Conservation (phyloP, 2,113 vertebrate species). For the Thamnaconus septentrionalis region DNA sequence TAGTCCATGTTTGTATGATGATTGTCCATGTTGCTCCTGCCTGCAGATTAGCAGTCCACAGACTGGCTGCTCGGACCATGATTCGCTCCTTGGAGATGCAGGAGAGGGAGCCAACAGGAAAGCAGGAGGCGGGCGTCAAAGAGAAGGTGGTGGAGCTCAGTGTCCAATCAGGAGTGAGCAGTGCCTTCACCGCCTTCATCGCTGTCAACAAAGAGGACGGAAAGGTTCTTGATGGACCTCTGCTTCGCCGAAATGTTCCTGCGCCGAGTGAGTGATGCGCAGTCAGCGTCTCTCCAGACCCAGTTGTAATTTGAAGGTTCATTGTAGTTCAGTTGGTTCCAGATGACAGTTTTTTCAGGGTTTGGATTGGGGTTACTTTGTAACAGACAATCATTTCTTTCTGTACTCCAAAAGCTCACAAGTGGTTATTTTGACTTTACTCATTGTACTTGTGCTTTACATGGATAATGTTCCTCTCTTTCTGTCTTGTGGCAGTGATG, state of each 20-base stretch:
- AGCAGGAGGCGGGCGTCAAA: conserved; percentile 38
- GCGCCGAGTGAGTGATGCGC: conserved; percentile 27
- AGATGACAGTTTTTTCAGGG: too few relatives aligned
- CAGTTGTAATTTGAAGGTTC: not conserved
- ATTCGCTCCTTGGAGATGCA: conserved; percentile 74
- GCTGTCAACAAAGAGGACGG: conserved; percentile 69
- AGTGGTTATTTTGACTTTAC: too few relatives aligned
- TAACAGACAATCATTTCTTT: too few relatives aligned
- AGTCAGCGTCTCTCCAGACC: not conserved
- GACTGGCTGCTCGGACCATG: conserved; percentile 74
- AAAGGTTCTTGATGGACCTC: conserved; percentile 64
- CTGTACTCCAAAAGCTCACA: too few relatives aligned
- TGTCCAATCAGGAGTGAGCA: conserved; percentile 77
- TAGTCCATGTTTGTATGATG: not conserved
- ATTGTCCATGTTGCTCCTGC: not conserved
- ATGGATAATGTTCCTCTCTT: too few relatives aligned
- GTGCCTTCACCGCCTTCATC: conserved; percentile 80
- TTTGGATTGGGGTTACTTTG: too few relatives aligned
- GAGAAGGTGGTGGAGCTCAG: conserved; percentile 74
- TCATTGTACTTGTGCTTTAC: too few relatives aligned
- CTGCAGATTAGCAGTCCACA: conserved; percentile 77
- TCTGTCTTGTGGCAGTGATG: too few relatives aligned
- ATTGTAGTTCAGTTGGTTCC: not conserved
- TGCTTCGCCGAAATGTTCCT: conserved; percentile 60
- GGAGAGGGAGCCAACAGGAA: not conserved